Conservation (phyloP, 2,888 invertebrate species). For the Halictus quadricinctus region DNA sequence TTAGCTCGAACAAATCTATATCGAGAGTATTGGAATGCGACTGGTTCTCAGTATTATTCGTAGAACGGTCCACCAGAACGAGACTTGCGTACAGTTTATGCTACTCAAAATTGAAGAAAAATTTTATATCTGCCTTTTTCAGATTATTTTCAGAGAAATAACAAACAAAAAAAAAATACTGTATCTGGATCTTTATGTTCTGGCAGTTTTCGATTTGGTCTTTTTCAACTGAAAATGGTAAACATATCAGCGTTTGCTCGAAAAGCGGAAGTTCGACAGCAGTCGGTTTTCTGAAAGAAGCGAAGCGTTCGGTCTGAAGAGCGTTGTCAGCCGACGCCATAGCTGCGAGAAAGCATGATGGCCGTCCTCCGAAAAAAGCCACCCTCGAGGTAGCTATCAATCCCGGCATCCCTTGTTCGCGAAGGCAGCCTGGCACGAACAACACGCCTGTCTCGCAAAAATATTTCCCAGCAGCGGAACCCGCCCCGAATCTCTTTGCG, state of each 20-base stretch:
- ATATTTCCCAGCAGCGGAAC: slow-evolving; percentile 75
- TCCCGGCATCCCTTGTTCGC: slow-evolving; percentile 68
- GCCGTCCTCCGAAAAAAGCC: slow-evolving; percentile 79
- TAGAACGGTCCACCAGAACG: slow-evolving; percentile 40
- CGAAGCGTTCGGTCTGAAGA: slow-evolving; percentile 35
- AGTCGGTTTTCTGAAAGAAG: slow-evolving; percentile 5
- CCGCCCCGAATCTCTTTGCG: slow-evolving; percentile 55
- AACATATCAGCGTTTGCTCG: neutral
- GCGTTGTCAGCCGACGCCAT: slow-evolving; percentile 75
- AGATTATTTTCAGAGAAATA: neutral
- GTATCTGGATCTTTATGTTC: neutral
- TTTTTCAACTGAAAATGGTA: neutral
- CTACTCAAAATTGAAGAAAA: neutral
- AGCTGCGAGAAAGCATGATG: slow-evolving; percentile 78
- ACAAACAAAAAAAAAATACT: neutral
- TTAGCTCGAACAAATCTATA: slow-evolving; percentile 27
- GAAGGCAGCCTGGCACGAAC: slow-evolving; percentile 61
- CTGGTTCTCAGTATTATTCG: slow-evolving; percentile 17
- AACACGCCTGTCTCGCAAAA: slow-evolving; percentile 75
- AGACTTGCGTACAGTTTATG: neutral
- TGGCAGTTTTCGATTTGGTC: neutral
- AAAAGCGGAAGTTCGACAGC: neutral
- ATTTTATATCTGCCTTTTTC: neutral
- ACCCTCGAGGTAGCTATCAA: slow-evolving; percentile 78
- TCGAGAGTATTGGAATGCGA: slow-evolving; percentile 26